Conservation (phyloP, 2,797 vertebrate genomes). For the Sciaenops ocellatus region DNA sequence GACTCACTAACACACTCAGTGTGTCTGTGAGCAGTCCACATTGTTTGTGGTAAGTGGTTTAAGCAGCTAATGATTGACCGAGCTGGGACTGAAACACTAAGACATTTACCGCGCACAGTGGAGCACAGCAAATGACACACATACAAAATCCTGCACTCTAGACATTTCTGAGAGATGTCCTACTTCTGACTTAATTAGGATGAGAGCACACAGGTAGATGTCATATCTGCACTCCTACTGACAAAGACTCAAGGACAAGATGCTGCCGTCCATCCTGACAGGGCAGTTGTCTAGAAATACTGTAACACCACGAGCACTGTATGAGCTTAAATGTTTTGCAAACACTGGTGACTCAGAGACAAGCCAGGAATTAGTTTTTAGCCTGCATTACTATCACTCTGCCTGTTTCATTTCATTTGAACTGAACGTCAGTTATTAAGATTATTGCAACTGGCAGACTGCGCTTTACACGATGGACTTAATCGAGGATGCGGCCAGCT, state of each 20-base stretch:
- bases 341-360: slow-evolving; percentile 5
- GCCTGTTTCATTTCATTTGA: not conserved
- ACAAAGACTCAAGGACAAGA: slow-evolving; percentile 3
- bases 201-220: not conserved
- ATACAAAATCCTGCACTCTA: not conserved
- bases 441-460: not conserved
- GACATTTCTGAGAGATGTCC: slow-evolving; percentile 1
- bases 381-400: not conserved
- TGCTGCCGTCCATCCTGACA: not conserved
- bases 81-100: slow-evolving; percentile 44
- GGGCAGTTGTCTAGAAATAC: not conserved
- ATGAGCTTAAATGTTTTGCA: not conserved
- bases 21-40: slow-evolving; percentile 52
- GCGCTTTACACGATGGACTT: not conserved
- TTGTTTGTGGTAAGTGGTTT: slow-evolving; percentile 74
- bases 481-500: slow-evolving; percentile 3
- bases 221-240: not conserved
- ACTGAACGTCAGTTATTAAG: not conserved
- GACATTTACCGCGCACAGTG: slow-evolving; percentile 45
- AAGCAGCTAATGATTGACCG: slow-evolving; percentile 68
- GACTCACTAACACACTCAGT: slow-evolving; percentile 59
- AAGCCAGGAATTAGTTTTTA: not conserved
- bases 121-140: slow-evolving; percentile 3
- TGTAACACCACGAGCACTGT: not conserved
- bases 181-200: not conserved